Conservation (phyloP, 1,140 invertebrate genomes). For the Palaemon carinicauda region DNA sequence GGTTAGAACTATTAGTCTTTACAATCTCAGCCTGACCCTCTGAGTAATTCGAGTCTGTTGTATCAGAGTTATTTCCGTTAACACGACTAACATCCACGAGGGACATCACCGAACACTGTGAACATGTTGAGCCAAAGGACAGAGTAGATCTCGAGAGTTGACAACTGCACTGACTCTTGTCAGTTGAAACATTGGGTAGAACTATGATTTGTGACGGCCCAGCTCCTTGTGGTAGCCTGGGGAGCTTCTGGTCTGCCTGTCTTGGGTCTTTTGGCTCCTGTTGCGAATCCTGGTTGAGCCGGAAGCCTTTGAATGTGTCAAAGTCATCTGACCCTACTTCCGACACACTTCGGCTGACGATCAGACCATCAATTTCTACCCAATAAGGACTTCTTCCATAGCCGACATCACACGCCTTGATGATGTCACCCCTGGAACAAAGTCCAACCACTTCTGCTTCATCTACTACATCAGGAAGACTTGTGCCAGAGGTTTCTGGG, state of each 20-base stretch:
- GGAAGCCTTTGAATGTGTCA: not conserved
- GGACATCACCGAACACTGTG: conserved; percentile 31
- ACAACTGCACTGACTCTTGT: no score
- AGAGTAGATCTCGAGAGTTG: no score
- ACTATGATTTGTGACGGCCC: not conserved
- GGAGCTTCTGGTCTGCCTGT: not conserved
- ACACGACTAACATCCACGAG: conserved; percentile 46
- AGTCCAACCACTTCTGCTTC: conserved; percentile 54
- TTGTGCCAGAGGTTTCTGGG: conserved; percentile 54
- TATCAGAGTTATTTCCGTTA: conserved; percentile 55
- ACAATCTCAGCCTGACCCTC: not conserved
- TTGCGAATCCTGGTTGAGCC: not conserved
- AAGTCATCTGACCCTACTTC: not conserved
- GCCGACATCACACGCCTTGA: conserved; percentile 32
- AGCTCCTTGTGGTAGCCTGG: not conserved
- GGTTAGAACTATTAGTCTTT: not conserved
- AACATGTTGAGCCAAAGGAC: not conserved
- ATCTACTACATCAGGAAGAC: conserved; percentile 58
- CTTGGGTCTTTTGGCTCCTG: not conserved
- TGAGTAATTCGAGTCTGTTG: conserved; percentile 28
- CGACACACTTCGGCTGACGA: conserved; percentile 45
- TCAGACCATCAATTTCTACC: conserved; percentile 49
- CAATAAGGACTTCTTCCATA: conserved; percentile 57
- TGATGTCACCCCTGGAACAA: not conserved
- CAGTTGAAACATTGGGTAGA: not conserved